phyloP scores from a whole-genome alignment of 2,113 vertebrate species.

The Mustela lutreola region DNA sequence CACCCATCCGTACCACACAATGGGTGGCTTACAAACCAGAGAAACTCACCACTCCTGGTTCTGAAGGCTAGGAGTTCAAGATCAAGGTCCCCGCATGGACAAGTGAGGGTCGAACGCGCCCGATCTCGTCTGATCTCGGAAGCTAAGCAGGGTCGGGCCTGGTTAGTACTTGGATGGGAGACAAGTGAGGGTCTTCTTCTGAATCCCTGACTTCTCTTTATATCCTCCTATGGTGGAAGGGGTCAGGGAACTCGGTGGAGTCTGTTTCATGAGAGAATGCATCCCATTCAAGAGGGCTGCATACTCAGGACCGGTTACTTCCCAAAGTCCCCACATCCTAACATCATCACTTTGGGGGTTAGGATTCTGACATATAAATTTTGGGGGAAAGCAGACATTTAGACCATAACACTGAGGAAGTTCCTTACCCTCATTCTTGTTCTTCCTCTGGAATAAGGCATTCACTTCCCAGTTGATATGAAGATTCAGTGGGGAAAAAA shows the following conservation, averaged over 20 bases:
- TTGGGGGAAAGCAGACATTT: neutral
- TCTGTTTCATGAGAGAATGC: neutral
- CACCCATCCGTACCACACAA: neutral
- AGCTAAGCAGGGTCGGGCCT: too few species aligned
- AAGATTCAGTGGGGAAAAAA: neutral
- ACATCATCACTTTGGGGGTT: neutral
- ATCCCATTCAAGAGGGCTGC: neutral
- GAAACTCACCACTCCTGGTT: neutral
- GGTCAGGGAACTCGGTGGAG: too few species aligned
- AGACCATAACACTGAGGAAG: neutral
- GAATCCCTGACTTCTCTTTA: neutral
- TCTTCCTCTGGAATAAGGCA: neutral
- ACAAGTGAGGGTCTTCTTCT: too few species aligned
- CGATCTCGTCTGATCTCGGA: too few species aligned
- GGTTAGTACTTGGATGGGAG: too few species aligned
- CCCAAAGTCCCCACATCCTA: neutral
- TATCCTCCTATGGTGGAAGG: too few species aligned
- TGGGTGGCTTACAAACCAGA: neutral
- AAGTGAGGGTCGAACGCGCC: too few species aligned
- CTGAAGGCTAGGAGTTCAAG: neutral
- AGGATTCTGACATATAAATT: neutral
- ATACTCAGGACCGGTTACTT: neutral
- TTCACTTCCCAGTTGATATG: neutral
- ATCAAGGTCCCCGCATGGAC: too few species aligned
- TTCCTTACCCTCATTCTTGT: neutral